Base-by-base conservation (phyloP, 2,113 vertebrate genomes). In the Baryphthengus martii region DNA sequence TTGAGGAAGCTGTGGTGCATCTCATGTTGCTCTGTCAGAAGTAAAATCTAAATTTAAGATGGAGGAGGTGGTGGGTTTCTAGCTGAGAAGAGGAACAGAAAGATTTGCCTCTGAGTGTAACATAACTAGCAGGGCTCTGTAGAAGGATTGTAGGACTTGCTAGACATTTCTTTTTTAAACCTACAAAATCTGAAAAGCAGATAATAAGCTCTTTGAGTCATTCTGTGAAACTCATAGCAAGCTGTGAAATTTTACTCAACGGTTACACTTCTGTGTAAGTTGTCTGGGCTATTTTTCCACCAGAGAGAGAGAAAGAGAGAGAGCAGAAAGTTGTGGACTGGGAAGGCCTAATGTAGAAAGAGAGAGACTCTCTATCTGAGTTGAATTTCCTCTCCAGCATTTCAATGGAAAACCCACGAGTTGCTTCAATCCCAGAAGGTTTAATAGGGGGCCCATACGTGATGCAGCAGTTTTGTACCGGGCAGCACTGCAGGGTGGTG, bases 191-290 rank as follows among this genome's bases (percentile, higher is more conserved):
- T 91, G 63, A 92, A 85, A 96, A 96, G 75, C 45, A 93, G 94
- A 91, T 94, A 93, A 88, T 94, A 63, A 73, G n/a, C 77, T 96
- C 90, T 84, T 88, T 94, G 95, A 96, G 90, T 95, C 82, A 93
- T 91, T 77, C 82, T 71, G 63, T 71, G 68, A 91, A 97, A 96
- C 85, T 65, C 6, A 6, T 74, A 95, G 73, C 66, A 91, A 95
- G 59, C 81, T 95, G 93, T 83, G 88, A 95, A 95, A 81, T 88
- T 93, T 90, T 82, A 90, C 63, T 86, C 78, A 74, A 56, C 3
- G 20, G 82, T 45, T 88, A 82, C 86, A 90, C 76, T 91, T 92
- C 61, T 47, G 50, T 90, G 63, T 58, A 56, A 84, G 65, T 90
- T 88, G 47, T 72, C 90, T 88, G 76, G 88, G 73, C 37, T 94